These are phyloP conservation scores for Drosophila pruinosa DNA, from an alignment of 1,140 invertebrate genomes.

Conservation along the genomic window DNA sequence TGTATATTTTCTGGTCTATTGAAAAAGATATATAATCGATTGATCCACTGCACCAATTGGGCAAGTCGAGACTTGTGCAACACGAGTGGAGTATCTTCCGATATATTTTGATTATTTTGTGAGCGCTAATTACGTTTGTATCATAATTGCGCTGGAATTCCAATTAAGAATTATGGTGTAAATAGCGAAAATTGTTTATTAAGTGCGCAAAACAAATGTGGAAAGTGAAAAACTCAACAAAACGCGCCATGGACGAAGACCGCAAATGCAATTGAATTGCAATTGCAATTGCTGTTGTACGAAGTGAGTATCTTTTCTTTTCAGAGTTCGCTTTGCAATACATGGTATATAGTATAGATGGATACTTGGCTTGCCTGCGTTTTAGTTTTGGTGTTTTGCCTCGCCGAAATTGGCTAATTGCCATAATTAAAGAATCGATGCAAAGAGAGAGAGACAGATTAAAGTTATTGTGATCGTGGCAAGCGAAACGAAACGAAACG, in stretches of 20 bases:
- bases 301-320: no score
- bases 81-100: neutral
- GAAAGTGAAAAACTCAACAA: slow-evolving; percentile 41
- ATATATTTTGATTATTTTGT: slow-evolving; percentile 7
- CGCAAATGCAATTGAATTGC: slow-evolving; percentile 40
- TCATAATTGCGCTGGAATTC: slow-evolving; percentile 13
- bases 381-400: slow-evolving; percentile 9
- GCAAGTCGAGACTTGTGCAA: neutral
- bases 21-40: neutral
- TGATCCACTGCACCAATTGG: neutral
- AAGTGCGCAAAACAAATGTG: slow-evolving; percentile 25
- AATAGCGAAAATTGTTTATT: slow-evolving; percentile 42
- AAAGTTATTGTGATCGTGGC: slow-evolving; percentile 18
- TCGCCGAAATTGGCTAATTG: slow-evolving; percentile 65
- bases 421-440: slow-evolving; percentile 67
- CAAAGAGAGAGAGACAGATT: slow-evolving; percentile 30
- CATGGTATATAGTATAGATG: neutral
- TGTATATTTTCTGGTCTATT: no score
- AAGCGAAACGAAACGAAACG: slow-evolving; percentile 44
- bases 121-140: slow-evolving; percentile 7
- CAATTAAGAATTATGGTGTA: slow-evolving; percentile 27
- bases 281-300: slow-evolving; percentile 16
- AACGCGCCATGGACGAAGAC: neutral
- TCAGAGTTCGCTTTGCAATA: neutral
- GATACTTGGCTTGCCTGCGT: slow-evolving; percentile 1